Evolutionary conservation across 2,113 vertebrate genomes (phyloP), one percentile per base, ranked within the genome.

Genomic region (Ardeotis arabs): DNA sequence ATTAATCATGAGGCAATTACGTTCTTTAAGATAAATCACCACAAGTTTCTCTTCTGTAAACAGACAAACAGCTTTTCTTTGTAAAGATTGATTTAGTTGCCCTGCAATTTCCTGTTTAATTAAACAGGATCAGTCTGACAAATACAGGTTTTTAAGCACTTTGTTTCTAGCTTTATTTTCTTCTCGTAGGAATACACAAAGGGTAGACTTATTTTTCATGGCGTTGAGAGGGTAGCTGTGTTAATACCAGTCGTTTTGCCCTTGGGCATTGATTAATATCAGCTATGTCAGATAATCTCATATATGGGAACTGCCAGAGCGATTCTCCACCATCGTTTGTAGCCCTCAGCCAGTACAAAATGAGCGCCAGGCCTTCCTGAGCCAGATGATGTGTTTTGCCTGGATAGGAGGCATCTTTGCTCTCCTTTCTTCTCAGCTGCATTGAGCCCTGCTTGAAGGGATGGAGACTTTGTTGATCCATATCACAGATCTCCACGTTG

Each of bases 41-140:
- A 37, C 83, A 84, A 82, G 70, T 94, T 93, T 89, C 90, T 94
- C 69, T 31, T 96, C 94, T 89, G 90, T 96, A 95, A 96, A 97
- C 95, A 96, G 92, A 93, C 84, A 95, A 96, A 91, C 92, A 96
- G 96, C 89, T 96, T 97, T 89, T 91, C 90, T 95, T 87, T 75
- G 92, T 84, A 86, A 93, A 90, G 92, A 96, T 96, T 96, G 95
- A 96, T 96, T 96, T 84, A 81, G 35, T 84, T 90, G 92, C 94
- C 96, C 89, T 82, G 83, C 88, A 93, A 96, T 96, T 96, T 96
- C 95, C 95, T 96, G 88, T 96, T 96, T 97, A 96, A 97, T 97
- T 96, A 97, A 96, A 95, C 94, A 92, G 81, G 95, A 95, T 91
- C 91, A 73, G 89, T 58, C 84, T 95, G 94, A 95, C 66, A 94